Evolutionary conservation across 2,888 invertebrate species (phyloP), one percentile per base, ranked within the genome.

Genomic region (Parelbella ahira): DNA sequence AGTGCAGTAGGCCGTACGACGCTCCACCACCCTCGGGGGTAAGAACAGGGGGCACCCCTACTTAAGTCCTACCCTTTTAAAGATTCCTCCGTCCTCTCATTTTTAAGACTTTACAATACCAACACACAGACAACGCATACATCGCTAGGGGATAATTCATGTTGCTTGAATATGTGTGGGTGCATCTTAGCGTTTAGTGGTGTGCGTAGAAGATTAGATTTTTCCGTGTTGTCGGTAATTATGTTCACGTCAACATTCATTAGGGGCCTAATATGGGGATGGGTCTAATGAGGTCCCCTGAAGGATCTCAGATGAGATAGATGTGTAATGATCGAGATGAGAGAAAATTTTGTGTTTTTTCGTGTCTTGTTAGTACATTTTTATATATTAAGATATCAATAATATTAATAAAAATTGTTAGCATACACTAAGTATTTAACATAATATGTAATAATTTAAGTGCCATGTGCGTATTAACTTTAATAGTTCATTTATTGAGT

Each of bases 101-200:
- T 86, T 87, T 87, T 87, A 86, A 87, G 87, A 84, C 82, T 84
- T 83, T 81, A 82, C 83, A 84, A 83, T 84, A 81, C 83, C 65
- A 74, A 78, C 79, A 81, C 77, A 82, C 66, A 75, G 70, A 70
- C 67, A 63, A 51, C 45, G 56, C 64, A 68, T 69, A 65, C 62
- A 67, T 69, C 59, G 55, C 58, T 55, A 63, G 69, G 71, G 70
- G 68, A 61, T 66, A 79, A 82, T 81, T 80, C 77, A 70, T 75
- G 73, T 75, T 69, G 68, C 57, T 52, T 53, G 56, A 62, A 8
- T 7, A 27, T 18, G 64, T 56, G 70, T 60, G 65, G 47, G 56
- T 49, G 47, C 46, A 48, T 59, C 58, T 56, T 60, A 15, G 4
- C 15, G 15, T 15, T 15, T 57, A 60, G 58, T 68, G 62, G 46